Conservation (phyloP, 2,113 vertebrate genomes). For the Engraulis encrasicolus region DNA sequence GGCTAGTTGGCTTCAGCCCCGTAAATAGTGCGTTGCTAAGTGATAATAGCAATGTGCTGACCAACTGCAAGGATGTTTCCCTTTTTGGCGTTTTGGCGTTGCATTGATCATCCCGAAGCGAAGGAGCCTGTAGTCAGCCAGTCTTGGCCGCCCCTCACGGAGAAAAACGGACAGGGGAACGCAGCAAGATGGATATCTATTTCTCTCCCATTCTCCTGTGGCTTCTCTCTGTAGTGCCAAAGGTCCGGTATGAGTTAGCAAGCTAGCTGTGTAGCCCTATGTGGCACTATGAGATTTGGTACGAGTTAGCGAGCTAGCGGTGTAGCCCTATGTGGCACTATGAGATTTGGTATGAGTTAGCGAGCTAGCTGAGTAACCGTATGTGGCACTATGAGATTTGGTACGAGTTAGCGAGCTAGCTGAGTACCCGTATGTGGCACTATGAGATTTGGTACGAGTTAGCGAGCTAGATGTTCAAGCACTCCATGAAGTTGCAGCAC, state of each 20-base stretch:
- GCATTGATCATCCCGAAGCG: too few relatives aligned
- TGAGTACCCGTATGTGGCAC: not conserved
- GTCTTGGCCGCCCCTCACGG: not conserved
- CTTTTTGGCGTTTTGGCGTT: too few relatives aligned
- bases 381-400: not conserved
- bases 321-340: not conserved
- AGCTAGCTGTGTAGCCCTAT: not conserved
- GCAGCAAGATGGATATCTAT: slow-evolving; percentile 19
- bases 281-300: not conserved
- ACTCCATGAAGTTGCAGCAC: too few relatives aligned
- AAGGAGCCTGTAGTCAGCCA: not conserved
- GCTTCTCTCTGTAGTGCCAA: not conserved
- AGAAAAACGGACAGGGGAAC: not conserved
- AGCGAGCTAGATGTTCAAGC: too few relatives aligned
- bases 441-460: not conserved
- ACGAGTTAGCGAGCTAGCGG: not conserved
- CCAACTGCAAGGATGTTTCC: too few relatives aligned
- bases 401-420: not conserved
- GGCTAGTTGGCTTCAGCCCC: too few relatives aligned
- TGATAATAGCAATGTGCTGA: too few relatives aligned
- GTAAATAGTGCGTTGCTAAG: too few relatives aligned
- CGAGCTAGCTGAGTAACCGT: not conserved
- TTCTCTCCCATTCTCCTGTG: slow-evolving; percentile 16
- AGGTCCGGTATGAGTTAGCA: not conserved
- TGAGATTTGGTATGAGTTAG: not conserved